Base-by-base conservation (phyloP, 2,888 invertebrate genomes). In the Drosophila cognata region DNA sequence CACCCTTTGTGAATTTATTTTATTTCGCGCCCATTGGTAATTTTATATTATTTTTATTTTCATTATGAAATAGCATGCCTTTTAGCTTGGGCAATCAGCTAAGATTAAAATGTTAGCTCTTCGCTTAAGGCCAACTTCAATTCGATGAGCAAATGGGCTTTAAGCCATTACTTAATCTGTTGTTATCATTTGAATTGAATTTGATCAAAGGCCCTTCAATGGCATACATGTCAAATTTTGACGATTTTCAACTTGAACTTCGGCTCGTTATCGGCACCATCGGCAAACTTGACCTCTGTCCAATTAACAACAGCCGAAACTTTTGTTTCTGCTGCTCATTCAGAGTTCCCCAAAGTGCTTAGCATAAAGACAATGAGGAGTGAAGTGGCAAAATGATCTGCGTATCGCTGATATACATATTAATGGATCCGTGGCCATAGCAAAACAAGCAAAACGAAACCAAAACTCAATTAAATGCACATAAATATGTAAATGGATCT, bases 21-120 rank as follows among this genome's bases (percentile, higher is more conserved):
- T 85, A 78, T 88, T 88, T 81, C 70, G 73, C 82, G 88, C 80
- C 77, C 86, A 88, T 88, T 82, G 82, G 90, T 86, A 89, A 89
- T 89, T 86, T 85, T 52, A 74, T 89, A 77, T 82, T 71, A 82
- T 86, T 77, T 79, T 38, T 64, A 41, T 67, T 71, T 77, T 71
- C 74, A 85, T 86, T 85, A 88, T 88, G 90, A 86, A 86, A 86
- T 72, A 59, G 41, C 77, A 62, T 76, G 36, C 61, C 70, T 73
- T 57, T 61, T 57, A 60, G 63, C 53, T 79, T 85, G 70, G 80
- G 77, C 71, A 79, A 83, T 83, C 55, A 31, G 48, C 36, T 66
- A 60, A 64, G 67, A 71, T 66, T 61, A 67, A 59, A 50, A 82
- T 79, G 81, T 84, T 75, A 62, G 29, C 11, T 53, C 51, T 53